These are phyloP conservation scores for Axis porcinus DNA, from an alignment of 2,113 vertebrate species.

Conservation along the genomic window DNA sequence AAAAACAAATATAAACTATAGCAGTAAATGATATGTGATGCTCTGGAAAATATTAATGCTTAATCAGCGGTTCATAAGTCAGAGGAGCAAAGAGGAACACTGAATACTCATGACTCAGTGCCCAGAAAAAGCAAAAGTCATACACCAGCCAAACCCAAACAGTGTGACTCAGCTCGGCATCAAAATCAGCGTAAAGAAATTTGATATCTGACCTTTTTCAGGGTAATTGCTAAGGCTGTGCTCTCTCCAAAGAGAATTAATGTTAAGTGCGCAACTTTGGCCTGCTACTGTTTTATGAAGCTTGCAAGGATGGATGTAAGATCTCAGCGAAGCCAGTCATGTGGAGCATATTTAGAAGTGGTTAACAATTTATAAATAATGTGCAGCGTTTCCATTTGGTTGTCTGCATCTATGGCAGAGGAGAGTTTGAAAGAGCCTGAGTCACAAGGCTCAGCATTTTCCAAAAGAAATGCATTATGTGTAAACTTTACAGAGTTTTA, in stretches of 20 bases:
- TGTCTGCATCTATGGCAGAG: slow-evolving; percentile 37
- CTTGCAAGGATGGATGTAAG: slow-evolving; percentile 16
- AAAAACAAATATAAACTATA: not conserved
- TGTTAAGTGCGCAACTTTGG: slow-evolving; percentile 58
- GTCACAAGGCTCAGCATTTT: not conserved
- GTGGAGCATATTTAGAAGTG: slow-evolving; percentile 67
- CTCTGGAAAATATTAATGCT: not conserved
- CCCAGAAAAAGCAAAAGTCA: not conserved
- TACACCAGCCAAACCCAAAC: not conserved
- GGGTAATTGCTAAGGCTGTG: slow-evolving; percentile 18
- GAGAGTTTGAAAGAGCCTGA: slow-evolving; percentile 33
- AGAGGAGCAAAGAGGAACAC: not conserved
- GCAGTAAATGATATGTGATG: not conserved
- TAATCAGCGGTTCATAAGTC: not conserved
- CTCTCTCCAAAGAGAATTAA: slow-evolving; percentile 58
- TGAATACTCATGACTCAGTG: not conserved
- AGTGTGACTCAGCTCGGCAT: not conserved
- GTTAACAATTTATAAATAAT: slow-evolving; percentile 75
- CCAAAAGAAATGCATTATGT: slow-evolving; percentile 33
- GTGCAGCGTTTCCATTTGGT: slow-evolving; percentile 48
- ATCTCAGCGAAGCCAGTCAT: not conserved
- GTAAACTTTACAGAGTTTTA: slow-evolving; percentile 12
- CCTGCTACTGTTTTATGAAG: slow-evolving; percentile 34
- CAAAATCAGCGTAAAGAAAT: slow-evolving; percentile 14
- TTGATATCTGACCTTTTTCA: slow-evolving; percentile 58